Evolutionary conservation across 2,113 vertebrate genomes (phyloP), one percentile per base, ranked within the genome.

Genomic region (Oenanthe melanoleuca): DNA sequence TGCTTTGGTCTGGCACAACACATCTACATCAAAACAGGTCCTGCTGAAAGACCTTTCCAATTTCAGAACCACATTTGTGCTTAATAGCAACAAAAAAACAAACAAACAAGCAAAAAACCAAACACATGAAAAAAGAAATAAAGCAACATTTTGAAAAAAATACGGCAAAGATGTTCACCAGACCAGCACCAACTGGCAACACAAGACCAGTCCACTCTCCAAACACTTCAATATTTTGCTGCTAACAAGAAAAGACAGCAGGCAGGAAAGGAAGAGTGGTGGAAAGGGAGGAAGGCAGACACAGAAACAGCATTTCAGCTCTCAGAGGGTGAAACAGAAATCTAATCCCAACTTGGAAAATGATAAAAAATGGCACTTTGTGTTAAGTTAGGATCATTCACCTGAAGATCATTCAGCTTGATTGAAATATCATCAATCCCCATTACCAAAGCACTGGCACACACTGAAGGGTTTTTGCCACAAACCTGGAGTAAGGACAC

Each of bases 161-260:
- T 2, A 60, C 0, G 0, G 56, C 17, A 42, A 69, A 89, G 6
- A 24, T 15, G 14, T 33, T 79, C 29, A 73, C 6, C 45, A 78
- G n/a, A 64, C 4, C 26, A 81, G 70, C 47, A 81, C 5, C 18
- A 42, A 16, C 0, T 11, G 25, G 37, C 28, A 71, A 33, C 2
- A 12, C 23, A 50, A 72, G 29, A 59, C 14, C 24, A 44, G 26
- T 8, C 5, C 45, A n/a, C n/a, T 59, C 84, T 70, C 33, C 57
- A 52, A 74, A 66, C 3, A 20, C 22, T 53, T 28, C 59, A 50
- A 0, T 9, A 19, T 74, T 50, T 75, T 31, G 15, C n/a, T 60
- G 55, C 64, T 50, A 40, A 57, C 5, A 38, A 72, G 50, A 44
- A 47, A 77, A 66, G 25, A 8, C 14, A 80, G 11, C 18, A 8